Evolutionary conservation across 2,113 vertebrate species (phyloP), one percentile per base, ranked within the genome.

Genomic region (Hemichromis elongatus): DNA sequence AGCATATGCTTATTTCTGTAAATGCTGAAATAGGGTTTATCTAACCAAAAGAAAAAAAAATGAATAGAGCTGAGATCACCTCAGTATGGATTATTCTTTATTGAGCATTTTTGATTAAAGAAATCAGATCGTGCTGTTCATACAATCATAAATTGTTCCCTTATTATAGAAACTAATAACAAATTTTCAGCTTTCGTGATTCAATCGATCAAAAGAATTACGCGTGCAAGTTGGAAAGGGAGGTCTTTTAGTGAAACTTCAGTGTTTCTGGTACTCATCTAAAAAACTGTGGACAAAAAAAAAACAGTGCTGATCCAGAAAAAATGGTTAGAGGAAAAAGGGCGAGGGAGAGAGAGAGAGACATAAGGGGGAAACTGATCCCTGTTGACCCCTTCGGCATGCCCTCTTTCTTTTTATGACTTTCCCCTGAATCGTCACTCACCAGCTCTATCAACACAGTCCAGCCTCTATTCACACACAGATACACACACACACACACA

Each of bases 361-460:
- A 93, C 82, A 75, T 91, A 91, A 90, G 89, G 86, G 84, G 92
- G 93, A 93, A 94, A 95, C 93, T 87, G 93, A 95, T 94, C 94
- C 94, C 94, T 90, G 92, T 94, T 95, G 94, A 96, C 93, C 94
- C 82, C 92, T 94, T 90, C 77, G 87, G 92, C 92, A 93, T 95
- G 93, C 92, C 92, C 94, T 90, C 94, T 94, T 93, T 95, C 93
- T 94, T 95, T 95, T 95, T 95, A 95, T 94, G 94, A 93, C 94
- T 94, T 94, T 94, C 92, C 87, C 94, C 90, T 86, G 89, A 92
- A 95, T 95, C 86, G 89, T 95, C 92, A 95, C 93, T 95, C 92
- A 93, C 59, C 93, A 93, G 90, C 91, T 92, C 88, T 85, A 95
- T 94, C 92, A 94, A 92, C 92, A 87, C 80, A n/a, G 79, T 50